Percentiles rank a stretch among this genome's conserved stretches.
phyloP scores from a whole-genome alignment of 2,113 vertebrate species.

The Hiodon alosoides region DNA sequence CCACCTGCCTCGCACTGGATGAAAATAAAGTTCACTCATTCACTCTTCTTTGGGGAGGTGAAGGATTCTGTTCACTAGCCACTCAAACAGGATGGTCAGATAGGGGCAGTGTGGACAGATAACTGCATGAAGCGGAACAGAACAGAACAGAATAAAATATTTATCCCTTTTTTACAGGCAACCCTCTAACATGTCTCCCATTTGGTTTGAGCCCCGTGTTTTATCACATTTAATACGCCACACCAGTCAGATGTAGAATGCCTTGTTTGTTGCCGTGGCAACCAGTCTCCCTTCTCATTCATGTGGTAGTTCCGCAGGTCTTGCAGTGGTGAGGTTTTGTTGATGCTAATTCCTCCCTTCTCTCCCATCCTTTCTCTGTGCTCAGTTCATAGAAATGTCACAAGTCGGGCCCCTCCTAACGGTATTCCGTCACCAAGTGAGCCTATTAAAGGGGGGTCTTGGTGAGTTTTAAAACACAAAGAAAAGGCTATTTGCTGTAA shows the following conservation, averaged over 20 bases:
- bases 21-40: not conserved
- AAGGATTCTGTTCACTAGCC: no score
- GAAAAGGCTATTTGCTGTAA: slow-evolving; percentile 4
- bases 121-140: not conserved
- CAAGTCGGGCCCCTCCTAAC: not conserved
- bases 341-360: slow-evolving; percentile 28
- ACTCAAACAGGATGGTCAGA: no score
- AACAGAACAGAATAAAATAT: slow-evolving; percentile 19
- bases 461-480: slow-evolving; percentile 1
- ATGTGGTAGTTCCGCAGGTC: slow-evolving; percentile 38
- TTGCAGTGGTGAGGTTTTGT: slow-evolving; percentile 20
- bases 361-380: not conserved
- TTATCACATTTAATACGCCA: slow-evolving; percentile 32
- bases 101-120: no score
- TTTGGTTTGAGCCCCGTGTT: slow-evolving; percentile 28
- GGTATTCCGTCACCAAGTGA: not conserved
- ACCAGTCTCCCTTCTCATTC: slow-evolving; percentile 44
- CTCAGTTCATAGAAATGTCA: not conserved
- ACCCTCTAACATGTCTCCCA: slow-evolving; percentile 16
- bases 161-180: not conserved
- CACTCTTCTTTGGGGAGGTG: not conserved
- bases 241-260: slow-evolving; percentile 39
- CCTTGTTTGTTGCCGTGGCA: slow-evolving; percentile 42
- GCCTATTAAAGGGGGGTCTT: not conserved
- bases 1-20: not conserved